Evolutionary conservation across 2,888 invertebrate species (phyloP).

Genomic region (Branchellion lobata): DNA sequence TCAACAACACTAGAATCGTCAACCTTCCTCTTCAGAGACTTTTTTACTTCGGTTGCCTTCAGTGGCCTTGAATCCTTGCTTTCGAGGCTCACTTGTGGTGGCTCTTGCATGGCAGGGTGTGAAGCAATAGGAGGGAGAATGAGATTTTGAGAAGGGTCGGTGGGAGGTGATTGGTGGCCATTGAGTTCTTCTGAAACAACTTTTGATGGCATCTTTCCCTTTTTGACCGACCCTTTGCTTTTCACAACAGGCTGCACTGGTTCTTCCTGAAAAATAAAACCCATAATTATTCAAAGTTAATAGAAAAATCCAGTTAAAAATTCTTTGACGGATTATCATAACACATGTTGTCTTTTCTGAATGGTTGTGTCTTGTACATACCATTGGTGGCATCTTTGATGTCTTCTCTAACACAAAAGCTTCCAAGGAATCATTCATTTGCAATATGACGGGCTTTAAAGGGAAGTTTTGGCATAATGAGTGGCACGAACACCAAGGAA

Average conservation of each 20-base stretch:
- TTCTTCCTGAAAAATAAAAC: slow-evolving; percentile 8
- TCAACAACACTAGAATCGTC: background rate
- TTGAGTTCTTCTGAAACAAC: background rate
- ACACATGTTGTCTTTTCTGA: too few species aligned
- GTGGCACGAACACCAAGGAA: too few species aligned
- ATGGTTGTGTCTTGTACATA: too few species aligned
- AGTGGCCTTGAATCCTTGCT: background rate
- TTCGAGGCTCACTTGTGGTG: background rate
- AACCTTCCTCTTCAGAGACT: background rate
- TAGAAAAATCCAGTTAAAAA: too few species aligned
- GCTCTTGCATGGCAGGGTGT: too few species aligned
- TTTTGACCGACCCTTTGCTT: background rate
- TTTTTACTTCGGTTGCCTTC: background rate
- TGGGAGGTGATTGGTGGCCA: background rate
- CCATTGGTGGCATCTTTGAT: slow-evolving; percentile 16
- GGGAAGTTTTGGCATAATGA: background rate
- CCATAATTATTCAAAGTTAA: too few species aligned
- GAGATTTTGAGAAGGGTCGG: too few species aligned
- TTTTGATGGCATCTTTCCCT: background rate
- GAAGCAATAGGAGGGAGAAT: too few species aligned
- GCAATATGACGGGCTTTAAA: slow-evolving; percentile 29
- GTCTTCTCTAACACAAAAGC: slow-evolving; percentile 14
- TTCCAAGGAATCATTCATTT: slow-evolving; percentile 35
- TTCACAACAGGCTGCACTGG: background rate
- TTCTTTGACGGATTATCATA: too few species aligned